Evolutionary conservation across 1,140 invertebrate genomes (phyloP).

Genomic region (Hycleus cichorii): DNA sequence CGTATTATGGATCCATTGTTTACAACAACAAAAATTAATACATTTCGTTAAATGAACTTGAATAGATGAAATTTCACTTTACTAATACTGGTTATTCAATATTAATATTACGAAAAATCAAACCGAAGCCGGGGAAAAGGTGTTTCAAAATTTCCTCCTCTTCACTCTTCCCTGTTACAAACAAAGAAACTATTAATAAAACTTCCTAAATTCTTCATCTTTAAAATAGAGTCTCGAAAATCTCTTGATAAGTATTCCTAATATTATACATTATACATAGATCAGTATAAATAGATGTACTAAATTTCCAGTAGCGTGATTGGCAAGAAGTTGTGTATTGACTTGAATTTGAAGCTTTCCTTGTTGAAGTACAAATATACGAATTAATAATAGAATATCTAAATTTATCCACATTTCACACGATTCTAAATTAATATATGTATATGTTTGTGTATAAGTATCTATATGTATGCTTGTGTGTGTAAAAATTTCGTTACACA

Average conservation of each 20-base stretch:
- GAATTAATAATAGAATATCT: conserved; percentile 19
- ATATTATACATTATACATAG: conserved; percentile 10
- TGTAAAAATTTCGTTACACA: conserved; percentile 13
- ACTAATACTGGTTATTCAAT: no score
- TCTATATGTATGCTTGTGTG: neutral
- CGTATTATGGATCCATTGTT: neutral
- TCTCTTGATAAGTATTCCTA: neutral
- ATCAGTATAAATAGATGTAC: conserved; percentile 14
- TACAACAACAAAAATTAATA: no score
- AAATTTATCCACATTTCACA: conserved; percentile 15
- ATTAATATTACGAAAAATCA: no score
- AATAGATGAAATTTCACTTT: no score
- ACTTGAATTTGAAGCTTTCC: conserved; percentile 17
- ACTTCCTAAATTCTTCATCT: no score
- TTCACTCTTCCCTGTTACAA: no score
- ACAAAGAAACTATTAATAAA: no score
- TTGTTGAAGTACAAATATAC: conserved; percentile 10
- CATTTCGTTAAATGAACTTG: no score
- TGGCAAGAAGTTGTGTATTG: conserved; percentile 17
- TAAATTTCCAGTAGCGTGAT: conserved; percentile 13
- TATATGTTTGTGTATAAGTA: neutral
- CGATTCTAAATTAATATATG: conserved; percentile 11
- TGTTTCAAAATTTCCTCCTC: no score
- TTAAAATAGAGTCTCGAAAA: no score
- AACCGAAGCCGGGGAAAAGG: no score